Conservation (phyloP, 2,797 vertebrate species). For the Heteromormyrus szaboi region DNA sequence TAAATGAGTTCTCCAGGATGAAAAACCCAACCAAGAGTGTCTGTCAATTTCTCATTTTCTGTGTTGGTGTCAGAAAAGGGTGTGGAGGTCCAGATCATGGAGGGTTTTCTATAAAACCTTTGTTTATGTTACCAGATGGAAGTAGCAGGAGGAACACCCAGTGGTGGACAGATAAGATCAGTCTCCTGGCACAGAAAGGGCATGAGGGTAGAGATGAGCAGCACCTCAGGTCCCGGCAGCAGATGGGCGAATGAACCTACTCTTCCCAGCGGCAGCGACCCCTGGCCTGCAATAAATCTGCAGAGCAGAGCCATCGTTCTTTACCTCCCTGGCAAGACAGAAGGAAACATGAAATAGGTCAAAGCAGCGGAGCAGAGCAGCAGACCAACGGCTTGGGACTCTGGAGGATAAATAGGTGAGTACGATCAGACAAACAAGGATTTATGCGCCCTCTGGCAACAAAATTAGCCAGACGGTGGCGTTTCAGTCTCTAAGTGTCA, state of each 20-base stretch:
- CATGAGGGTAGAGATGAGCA: neutral
- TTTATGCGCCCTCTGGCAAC: neutral
- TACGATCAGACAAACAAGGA: neutral
- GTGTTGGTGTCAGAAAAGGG: neutral
- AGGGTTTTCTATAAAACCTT: neutral
- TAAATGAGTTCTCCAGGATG: neutral
- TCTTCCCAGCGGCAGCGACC: neutral
- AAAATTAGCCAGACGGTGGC: neutral
- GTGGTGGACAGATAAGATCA: neutral
- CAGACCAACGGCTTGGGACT: neutral
- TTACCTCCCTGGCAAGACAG: neutral
- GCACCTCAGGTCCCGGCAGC: neutral
- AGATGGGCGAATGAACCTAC: neutral
- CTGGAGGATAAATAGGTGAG: neutral
- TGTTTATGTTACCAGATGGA: neutral
- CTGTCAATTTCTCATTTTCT: neutral
- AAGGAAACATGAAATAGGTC: slow-evolving; percentile 1
- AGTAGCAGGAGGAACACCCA: neutral
- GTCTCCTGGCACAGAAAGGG: neutral
- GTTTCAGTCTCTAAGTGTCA: neutral
- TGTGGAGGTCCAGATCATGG: neutral
- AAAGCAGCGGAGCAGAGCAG: neutral
- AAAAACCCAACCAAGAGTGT: neutral
- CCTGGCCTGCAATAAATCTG: neutral
- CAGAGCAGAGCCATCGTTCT: neutral